Evolutionary conservation across 2,113 vertebrate species (phyloP).

Genomic region (Ctenodactylus gundi): DNA sequence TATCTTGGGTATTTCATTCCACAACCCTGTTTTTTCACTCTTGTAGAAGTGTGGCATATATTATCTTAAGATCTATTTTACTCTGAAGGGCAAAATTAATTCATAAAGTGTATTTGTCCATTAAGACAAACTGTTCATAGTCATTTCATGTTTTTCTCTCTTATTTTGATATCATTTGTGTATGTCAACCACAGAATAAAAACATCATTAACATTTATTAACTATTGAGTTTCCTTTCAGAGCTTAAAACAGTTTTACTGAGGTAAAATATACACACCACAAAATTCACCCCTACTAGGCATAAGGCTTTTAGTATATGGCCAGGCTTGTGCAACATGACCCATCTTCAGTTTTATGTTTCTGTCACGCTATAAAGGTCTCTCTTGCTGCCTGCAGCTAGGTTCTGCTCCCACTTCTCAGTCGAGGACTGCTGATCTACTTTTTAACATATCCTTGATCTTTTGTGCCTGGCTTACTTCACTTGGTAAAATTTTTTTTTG

Average conservation of each 20-base stretch:
- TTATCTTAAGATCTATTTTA: neutral
- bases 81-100: neutral
- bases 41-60: neutral
- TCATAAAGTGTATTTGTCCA: neutral
- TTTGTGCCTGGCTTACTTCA: neutral
- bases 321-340: neutral
- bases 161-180: neutral
- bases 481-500: neutral
- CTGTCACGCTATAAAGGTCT: neutral
- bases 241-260: neutral
- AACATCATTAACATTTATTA: neutral
- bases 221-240: neutral
- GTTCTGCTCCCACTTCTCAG: neutral
- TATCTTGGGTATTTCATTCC: neutral
- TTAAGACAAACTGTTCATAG: neutral
- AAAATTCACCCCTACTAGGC: neutral
- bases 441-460: neutral
- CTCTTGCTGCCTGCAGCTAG: neutral
- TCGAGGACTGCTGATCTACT: neutral
- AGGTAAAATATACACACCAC: neutral
- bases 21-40: neutral
- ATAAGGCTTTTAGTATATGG: neutral
- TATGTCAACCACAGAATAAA: neutral
- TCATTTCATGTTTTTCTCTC: neutral
- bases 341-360: neutral